phyloP scores from a whole-genome alignment of 2,888 invertebrate species.

The Pandemis cinnamomeana region DNA sequence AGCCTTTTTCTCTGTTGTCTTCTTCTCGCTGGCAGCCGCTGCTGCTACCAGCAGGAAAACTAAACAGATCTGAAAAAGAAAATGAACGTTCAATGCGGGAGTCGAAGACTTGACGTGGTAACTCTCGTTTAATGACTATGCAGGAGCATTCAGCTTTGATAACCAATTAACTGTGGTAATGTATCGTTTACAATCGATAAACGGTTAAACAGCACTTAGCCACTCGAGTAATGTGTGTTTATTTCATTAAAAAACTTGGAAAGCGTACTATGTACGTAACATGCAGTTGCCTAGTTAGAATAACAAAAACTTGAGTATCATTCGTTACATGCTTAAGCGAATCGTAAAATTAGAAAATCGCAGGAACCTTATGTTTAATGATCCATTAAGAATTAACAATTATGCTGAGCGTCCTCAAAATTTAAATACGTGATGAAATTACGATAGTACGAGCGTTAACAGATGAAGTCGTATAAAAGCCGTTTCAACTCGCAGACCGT shows the following conservation, averaged over 20 bases:
- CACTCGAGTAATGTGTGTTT: constrained; percentile 39
- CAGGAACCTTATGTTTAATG: constrained; percentile 29
- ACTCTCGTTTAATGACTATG: constrained; percentile 7
- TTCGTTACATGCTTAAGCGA: constrained; percentile 34
- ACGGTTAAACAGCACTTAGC: constrained; percentile 40
- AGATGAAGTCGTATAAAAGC: constrained; percentile 22
- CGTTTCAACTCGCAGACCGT: constrained; percentile 15
- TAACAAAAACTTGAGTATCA: constrained; percentile 23
- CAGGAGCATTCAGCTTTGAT: constrained; percentile 2
- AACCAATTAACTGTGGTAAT: constrained; percentile 28
- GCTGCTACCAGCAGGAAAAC: constrained; percentile 91
- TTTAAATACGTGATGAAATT: constrained; percentile 23
- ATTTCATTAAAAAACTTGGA: constrained; percentile 42
- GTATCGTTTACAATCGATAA: constrained; percentile 36
- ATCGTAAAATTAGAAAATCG: constrained; percentile 27
- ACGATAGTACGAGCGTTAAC: constrained; percentile 17
- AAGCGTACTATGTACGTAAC: constrained; percentile 41
- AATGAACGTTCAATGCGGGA: background rate
- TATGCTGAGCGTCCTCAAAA: constrained; percentile 13
- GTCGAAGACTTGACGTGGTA: background rate
- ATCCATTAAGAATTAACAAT: constrained; percentile 20
- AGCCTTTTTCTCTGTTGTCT: constrained; percentile 82
- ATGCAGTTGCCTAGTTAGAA: constrained; percentile 38
- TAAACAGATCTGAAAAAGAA: constrained; percentile 86
- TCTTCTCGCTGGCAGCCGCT: constrained; percentile 88